These are phyloP conservation scores for Rhagoletis zephyria DNA, from an alignment of 1,140 invertebrate species.

Conservation along the genomic window DNA sequence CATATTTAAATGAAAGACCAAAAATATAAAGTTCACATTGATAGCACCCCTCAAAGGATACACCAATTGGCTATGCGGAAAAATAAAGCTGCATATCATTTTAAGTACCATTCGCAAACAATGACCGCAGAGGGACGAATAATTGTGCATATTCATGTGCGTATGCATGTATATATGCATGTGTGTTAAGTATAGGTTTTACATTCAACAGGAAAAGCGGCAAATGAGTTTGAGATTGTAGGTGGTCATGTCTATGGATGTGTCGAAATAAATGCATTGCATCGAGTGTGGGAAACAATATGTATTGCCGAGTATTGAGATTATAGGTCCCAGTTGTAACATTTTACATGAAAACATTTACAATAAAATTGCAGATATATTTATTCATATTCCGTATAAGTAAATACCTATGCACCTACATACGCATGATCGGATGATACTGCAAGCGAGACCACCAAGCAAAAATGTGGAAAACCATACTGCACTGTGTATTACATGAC, in stretches of 20 bases:
- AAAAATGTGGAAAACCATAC: background rate
- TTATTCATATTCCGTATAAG: constrained; percentile 4
- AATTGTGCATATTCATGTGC: background rate
- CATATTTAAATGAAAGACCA: background rate
- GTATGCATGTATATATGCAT: background rate
- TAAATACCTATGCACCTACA: background rate
- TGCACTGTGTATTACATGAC: no score
- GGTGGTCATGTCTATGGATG: background rate
- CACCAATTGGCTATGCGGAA: background rate
- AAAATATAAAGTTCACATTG: background rate
- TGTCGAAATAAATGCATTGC: background rate
- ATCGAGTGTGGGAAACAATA: background rate
- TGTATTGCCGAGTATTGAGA: background rate
- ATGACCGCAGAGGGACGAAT: constrained; percentile 4
- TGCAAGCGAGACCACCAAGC: background rate
- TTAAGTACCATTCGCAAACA: constrained; percentile 46
- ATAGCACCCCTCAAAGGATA: background rate
- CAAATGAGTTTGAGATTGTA: background rate
- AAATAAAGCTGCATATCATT: constrained; percentile 14
- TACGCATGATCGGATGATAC: background rate
- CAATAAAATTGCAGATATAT: constrained; percentile 40
- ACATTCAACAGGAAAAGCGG: background rate
- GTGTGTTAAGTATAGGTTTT: background rate
- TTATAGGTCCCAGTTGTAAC: constrained; percentile 47
- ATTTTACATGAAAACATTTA: constrained; percentile 12